Evolutionary conservation across 2,113 vertebrate genomes (phyloP), one percentile per base, ranked within the genome.

Genomic region (Aspidoscelis tigris): DNA sequence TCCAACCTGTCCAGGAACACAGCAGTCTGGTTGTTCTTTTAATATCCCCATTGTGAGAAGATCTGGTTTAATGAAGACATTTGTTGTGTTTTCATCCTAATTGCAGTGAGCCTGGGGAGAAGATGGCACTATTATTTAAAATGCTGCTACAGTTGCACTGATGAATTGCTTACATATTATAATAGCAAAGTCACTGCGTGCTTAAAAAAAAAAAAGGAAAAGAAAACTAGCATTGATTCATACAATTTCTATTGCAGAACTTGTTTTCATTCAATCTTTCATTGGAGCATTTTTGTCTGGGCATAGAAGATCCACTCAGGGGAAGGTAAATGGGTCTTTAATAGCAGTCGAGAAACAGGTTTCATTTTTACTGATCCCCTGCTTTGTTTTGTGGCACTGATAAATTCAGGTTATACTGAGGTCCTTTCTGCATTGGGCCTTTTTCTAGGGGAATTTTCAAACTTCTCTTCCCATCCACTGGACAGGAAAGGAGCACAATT

Each of bases 1-100:
- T 87, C 47, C 11, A 7, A 71, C 79, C 73, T 72, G 65, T 14
- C 75, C 16, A 61, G 16, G 71, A 78, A 87, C 2, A 79, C 2
- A 81, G 81, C 43, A 82, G 1, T 78, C 69, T 90, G 77, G 43
- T 4, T 7, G 9, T 0, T 88, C 16, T 65, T 71, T 81, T 55
- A 80, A 43, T 20, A 50, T 76, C n/a, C 50, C 86, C 80, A 3
- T 80, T 88, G 53, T 9, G 20, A 70, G 26, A 10, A 76, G 4
- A 66, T 86, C 87, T 76, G 76, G 76, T 81, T 89, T 89, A 90
- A 92, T 83, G 83, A 93, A 78, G 58, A 64, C 2, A 78, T 88
- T 91, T 86, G 2, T 85, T 78, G 53, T 78, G 74, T 80, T 83
- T 22, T 80, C 83, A 50, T 89, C 89, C 21, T 92, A 90, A 93